Base-by-base conservation (phyloP, 2,797 vertebrate genomes). In the Lepilemur ruficaudatus region DNA sequence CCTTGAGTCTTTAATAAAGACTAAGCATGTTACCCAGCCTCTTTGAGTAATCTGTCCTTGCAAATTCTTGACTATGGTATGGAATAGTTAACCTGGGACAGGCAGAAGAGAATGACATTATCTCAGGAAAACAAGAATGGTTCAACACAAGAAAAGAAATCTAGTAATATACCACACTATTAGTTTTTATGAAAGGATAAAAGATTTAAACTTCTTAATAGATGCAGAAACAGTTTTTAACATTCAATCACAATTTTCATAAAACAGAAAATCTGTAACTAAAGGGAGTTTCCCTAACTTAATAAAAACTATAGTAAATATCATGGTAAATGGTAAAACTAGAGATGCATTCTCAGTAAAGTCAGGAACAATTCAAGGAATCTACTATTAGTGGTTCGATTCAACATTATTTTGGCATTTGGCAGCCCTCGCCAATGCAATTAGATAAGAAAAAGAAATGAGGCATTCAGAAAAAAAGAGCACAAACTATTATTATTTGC, bases 161-260 rank as follows among this genome's bases (percentile, higher is more conserved):
- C 38, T 25, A 55, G 35, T 46, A 48, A 41, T 72, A 50, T 43
- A 85, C 7, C 30, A 83, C 17, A 81, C 10, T 70, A 35, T 11
- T 50, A 23, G 25, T 80, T 95, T 93, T 89, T 89, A 78, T 67
- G 82, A 61, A n/a, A 87, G 28, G 50, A 76, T 80, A 67, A 81
- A 91, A 84, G 86, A 72, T 50, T 20, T 63, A 83, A 92, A 85
- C 25, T 69, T 69, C 52, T 87, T 61, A 86, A 57, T 5, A 48
- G 46, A 65, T 32, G 23, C 13, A 87, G 46, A 35, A 81, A 67
- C 52, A 43, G 25, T 35, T 95, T 80, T 57, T 75, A 92, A 87
- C 14, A 41, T 35, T 70, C 20, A 35, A 13, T 82, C 22, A 57
- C 1, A 78, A 70, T 93, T 87, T 93, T 78, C 93, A 46, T 55